Evolutionary conservation across 2,888 invertebrate species (phyloP).

Genomic region (Eucera pruinosa): DNA sequence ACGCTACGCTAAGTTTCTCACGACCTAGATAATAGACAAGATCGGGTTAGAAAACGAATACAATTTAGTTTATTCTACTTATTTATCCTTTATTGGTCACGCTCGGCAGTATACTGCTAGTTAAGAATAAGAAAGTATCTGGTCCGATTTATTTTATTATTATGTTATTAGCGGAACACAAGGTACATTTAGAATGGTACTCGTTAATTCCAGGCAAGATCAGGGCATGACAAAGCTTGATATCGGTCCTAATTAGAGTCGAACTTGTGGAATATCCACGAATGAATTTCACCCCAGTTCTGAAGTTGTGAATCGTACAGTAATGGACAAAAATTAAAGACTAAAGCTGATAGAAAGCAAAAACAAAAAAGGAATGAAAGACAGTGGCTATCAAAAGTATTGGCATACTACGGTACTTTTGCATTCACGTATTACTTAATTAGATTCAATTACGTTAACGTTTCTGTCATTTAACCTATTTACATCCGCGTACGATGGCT

Average conservation of each 20-base stretch:
- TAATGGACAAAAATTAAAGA: too few species aligned
- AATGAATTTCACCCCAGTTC: too few species aligned
- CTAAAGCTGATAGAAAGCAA: too few species aligned
- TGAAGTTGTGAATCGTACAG: too few species aligned
- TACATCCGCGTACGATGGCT: too few species aligned
- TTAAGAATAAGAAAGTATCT: slow-evolving; percentile 12
- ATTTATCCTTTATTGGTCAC: slow-evolving; percentile 15
- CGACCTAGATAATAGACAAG: slow-evolving; percentile 2
- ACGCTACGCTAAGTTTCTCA: slow-evolving; percentile 17
- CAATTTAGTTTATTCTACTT: slow-evolving; percentile 1
- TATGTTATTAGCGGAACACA: slow-evolving; percentile 5
- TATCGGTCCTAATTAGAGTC: slow-evolving; percentile 8
- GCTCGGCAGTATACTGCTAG: slow-evolving; percentile 3
- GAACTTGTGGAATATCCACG: neutral
- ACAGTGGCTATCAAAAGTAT: too few species aligned
- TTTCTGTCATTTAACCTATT: too few species aligned
- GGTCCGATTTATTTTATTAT: slow-evolving; percentile 21
- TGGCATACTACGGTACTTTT: too few species aligned
- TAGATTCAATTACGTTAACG: too few species aligned
- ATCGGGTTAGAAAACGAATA: slow-evolving; percentile 12
- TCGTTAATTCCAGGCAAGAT: slow-evolving; percentile 26
- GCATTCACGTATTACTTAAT: too few species aligned
- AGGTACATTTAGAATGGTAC: slow-evolving; percentile 7
- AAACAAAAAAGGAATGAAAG: too few species aligned
- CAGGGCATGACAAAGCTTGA: slow-evolving; percentile 3